Conservation (phyloP, 2,888 invertebrate species). For the Drosophila differens region DNA sequence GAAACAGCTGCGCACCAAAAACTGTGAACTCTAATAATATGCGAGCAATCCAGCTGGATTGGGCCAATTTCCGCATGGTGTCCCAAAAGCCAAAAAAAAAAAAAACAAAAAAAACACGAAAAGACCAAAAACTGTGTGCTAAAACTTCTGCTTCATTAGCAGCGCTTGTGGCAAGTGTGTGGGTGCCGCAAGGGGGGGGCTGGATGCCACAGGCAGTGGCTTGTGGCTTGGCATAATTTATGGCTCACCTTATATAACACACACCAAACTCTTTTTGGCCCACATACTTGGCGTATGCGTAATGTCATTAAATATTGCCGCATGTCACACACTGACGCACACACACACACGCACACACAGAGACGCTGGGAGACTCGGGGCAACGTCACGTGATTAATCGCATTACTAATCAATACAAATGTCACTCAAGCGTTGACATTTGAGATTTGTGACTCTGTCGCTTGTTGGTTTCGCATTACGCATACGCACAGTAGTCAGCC, state of each 20-base stretch:
- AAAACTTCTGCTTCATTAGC: conserved; percentile 53
- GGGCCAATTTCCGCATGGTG: conserved; percentile 13
- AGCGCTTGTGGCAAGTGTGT: conserved; percentile 20
- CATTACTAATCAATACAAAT: conserved; percentile 79
- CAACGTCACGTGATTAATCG: conserved; percentile 70
- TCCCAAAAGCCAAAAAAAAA: conserved; percentile 8
- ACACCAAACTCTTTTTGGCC: conserved; percentile 49
- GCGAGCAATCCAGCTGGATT: conserved; percentile 22
- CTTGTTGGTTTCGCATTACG: conserved; percentile 62
- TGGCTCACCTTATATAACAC: conserved; percentile 46
- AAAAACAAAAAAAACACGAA: not conserved
- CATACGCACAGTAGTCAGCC: conserved; percentile 73
- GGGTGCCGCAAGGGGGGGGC: not conserved
- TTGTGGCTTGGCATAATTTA: conserved; percentile 47
- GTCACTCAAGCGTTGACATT: conserved; percentile 74
- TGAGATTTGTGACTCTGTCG: conserved; percentile 71
- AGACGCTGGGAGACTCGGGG: conserved; percentile 18
- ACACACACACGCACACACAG: conserved; percentile 11
- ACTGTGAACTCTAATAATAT: conserved; percentile 33
- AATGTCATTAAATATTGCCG: conserved; percentile 68
- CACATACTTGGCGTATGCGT: conserved; percentile 60
- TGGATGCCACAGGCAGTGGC: conserved; percentile 44
- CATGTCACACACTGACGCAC: conserved; percentile 48
- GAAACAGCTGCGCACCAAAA: conserved; percentile 52
- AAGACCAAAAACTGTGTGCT: conserved; percentile 13